Conservation (phyloP, 2,888 invertebrate genomes). For the Leptura quadrifasciata region DNA sequence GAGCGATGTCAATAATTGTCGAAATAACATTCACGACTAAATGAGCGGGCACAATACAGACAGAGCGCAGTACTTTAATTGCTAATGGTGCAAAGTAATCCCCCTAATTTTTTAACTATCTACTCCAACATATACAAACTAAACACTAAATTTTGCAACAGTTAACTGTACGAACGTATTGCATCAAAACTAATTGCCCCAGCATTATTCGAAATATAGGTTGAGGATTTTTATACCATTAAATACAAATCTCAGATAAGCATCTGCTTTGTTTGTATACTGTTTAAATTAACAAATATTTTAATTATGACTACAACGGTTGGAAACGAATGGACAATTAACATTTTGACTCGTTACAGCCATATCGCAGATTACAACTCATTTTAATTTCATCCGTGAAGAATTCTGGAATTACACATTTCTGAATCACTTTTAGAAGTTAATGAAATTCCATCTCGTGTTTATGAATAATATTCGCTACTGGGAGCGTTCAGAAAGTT, state of each 20-base stretch:
- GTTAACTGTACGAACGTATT: not conserved
- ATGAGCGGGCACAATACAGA: too few relatives aligned
- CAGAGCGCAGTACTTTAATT: too few relatives aligned
- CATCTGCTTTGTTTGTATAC: conserved; percentile 19
- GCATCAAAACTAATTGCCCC: not conserved
- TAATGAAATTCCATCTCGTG: conserved; percentile 2
- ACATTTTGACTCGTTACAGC: not conserved
- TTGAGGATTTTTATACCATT: conserved; percentile 25
- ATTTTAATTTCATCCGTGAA: conserved; percentile 2
- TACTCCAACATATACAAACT: too few relatives aligned
- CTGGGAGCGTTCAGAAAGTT: not conserved
- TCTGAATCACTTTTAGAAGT: not conserved
- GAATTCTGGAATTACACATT: not conserved
- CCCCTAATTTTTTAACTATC: too few relatives aligned
- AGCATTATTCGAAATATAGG: conserved; percentile 2
- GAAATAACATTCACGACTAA: too few relatives aligned
- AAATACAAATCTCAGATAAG: conserved; percentile 6
- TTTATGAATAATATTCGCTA: not conserved
- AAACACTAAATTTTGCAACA: not conserved
- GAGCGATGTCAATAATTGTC: too few relatives aligned
- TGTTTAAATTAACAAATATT: conserved; percentile 21
- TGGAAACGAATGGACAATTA: not conserved
- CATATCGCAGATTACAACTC: not conserved
- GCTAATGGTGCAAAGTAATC: too few relatives aligned
- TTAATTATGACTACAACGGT: not conserved